Conservation (phyloP, 2,797 vertebrate genomes). For the Percopsis omiscomaycus region DNA sequence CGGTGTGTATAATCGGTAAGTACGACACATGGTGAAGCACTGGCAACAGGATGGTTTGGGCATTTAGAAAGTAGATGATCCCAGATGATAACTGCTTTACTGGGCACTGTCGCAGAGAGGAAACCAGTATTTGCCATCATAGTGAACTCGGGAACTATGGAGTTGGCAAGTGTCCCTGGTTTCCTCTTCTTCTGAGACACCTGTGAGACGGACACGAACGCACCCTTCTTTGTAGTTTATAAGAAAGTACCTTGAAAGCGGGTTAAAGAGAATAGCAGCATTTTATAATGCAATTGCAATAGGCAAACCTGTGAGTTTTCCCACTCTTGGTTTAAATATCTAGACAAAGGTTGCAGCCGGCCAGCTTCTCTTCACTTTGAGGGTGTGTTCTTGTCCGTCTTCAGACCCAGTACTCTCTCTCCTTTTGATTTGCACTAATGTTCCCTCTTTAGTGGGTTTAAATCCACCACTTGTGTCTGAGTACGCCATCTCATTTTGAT, state of each 20-base stretch:
- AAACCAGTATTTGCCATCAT: not conserved
- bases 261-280: slow-evolving; percentile 1
- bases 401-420: slow-evolving; percentile 7
- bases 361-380: not conserved
- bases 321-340: slow-evolving; percentile 2
- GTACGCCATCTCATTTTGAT: slow-evolving; percentile 34
- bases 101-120: not conserved
- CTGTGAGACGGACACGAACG: slow-evolving; percentile 34
- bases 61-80: slow-evolving; percentile 4
- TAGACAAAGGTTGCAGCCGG: not conserved
- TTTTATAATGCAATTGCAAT: not conserved
- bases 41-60: slow-evolving; percentile 23
- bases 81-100: slow-evolving; percentile 12
- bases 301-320: not conserved
- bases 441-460: slow-evolving; percentile 16
- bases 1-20: not conserved
- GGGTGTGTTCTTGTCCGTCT: slow-evolving; percentile 38
- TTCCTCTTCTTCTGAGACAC: slow-evolving; percentile 4
- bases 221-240: slow-evolving; percentile 18
- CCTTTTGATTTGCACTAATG: slow-evolving; percentile 19
- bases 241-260: not conserved
- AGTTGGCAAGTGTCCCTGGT: not conserved
- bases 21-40: slow-evolving; percentile 50
- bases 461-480: slow-evolving; percentile 24
- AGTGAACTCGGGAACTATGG: not conserved